A percentile compares a stretch with the other conserved stretches of the same genome.
These are phyloP conservation scores for Danio albolineatus DNA, from an alignment of 2,797 vertebrate species.

Conservation along the genomic window DNA sequence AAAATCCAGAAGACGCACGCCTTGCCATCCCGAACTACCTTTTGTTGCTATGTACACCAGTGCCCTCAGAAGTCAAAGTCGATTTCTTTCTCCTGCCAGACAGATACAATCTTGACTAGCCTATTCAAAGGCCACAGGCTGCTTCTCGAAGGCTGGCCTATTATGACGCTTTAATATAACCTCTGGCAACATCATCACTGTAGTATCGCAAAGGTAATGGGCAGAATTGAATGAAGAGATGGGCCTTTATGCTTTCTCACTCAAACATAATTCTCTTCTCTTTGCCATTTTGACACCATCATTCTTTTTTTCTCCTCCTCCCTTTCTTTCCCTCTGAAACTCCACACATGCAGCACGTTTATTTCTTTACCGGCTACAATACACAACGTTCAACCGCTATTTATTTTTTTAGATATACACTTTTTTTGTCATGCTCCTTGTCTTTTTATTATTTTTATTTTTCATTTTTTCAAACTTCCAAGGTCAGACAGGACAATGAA, in stretches of 20 bases:
- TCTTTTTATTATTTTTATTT: slow-evolving; percentile 57
- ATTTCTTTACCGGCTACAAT: slow-evolving; percentile 75
- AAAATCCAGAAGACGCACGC: slow-evolving; percentile 47
- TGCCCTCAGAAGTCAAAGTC: slow-evolving; percentile 76
- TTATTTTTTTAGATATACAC: slow-evolving; percentile 71
- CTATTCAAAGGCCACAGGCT: slow-evolving; percentile 65
- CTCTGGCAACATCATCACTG: slow-evolving; percentile 76
- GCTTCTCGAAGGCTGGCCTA: slow-evolving; percentile 67
- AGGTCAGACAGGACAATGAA: slow-evolving; percentile 98
- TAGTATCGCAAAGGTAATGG: slow-evolving; percentile 79
- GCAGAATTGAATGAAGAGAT: slow-evolving; percentile 70
- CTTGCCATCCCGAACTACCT: slow-evolving; percentile 60
- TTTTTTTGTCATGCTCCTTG: not conserved
- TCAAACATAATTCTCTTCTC: slow-evolving; percentile 78
- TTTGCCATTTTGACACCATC: slow-evolving; percentile 78
- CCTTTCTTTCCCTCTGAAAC: slow-evolving; percentile 57
- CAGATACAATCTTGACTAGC: slow-evolving; percentile 77
- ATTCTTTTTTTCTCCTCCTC: slow-evolving; percentile 59
- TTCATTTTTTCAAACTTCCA: slow-evolving; percentile 85
- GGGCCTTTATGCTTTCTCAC: slow-evolving; percentile 76
- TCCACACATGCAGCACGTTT: slow-evolving; percentile 78
- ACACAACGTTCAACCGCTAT: slow-evolving; percentile 80
- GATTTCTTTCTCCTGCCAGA: slow-evolving; percentile 74
- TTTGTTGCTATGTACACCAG: slow-evolving; percentile 64
- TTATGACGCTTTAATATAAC: slow-evolving; percentile 71